Percentiles rank a stretch among this genome's conserved stretches.
phyloP scores from a whole-genome alignment of 2,888 invertebrate species.

The Acrobasis consociella region DNA sequence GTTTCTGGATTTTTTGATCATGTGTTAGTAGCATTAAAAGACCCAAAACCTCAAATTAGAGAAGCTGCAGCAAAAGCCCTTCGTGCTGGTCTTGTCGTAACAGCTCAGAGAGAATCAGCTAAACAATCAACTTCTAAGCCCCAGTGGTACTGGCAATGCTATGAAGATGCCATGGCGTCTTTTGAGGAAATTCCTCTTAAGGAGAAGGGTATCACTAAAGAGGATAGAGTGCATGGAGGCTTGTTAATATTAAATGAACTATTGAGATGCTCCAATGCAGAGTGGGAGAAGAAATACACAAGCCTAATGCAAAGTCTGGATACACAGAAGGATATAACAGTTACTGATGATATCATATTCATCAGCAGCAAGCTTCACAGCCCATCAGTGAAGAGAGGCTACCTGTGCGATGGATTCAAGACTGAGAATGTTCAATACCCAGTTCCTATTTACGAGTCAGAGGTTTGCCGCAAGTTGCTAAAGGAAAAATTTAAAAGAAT shows the following conservation, averaged over 20 bases:
- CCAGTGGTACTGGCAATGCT: conserved; percentile 96
- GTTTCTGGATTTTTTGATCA: conserved; percentile 96
- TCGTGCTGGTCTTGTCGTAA: conserved; percentile 96
- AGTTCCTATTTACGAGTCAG: conserved; percentile 90
- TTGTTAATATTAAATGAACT: conserved; percentile 96
- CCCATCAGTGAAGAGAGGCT: conserved; percentile 81
- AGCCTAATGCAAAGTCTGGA: conserved; percentile 85
- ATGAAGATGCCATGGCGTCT: conserved; percentile 92
- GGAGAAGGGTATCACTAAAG: conserved; percentile 91
- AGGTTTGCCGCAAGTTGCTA: conserved; percentile 92
- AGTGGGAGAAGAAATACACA: conserved; percentile 92
- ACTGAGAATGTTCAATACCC: conserved; percentile 79
- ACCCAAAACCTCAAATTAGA: conserved; percentile 94
- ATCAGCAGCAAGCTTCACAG: conserved; percentile 84
- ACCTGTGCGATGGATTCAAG: conserved; percentile 73
- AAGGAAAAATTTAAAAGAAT: conserved; percentile 91
- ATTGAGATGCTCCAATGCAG: conserved; percentile 93
- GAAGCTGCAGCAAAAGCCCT: conserved; percentile 97
- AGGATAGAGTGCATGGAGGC: conserved; percentile 96
- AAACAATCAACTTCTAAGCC: conserved; percentile 94
- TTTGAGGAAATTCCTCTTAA: conserved; percentile 86
- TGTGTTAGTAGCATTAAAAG: conserved; percentile 95
- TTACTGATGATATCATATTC: conserved; percentile 81
- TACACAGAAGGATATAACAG: conserved; percentile 70
- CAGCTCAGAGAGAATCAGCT: conserved; percentile 97